Base-by-base conservation (phyloP, 2,888 invertebrate species). In the Diloba caeruleocephala region DNA sequence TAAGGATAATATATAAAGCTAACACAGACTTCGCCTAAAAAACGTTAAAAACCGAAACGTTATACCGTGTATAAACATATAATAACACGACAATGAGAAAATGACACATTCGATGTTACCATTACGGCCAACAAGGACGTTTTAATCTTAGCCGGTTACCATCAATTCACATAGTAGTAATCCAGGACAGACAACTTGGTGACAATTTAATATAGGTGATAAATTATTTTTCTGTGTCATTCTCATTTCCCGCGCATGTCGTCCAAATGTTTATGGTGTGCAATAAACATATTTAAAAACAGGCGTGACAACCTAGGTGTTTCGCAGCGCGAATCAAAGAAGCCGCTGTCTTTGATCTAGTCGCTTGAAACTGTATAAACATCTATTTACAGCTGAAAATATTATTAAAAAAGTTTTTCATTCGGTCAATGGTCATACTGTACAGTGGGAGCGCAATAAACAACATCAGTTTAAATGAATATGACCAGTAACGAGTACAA, bases 301-400 rank as follows among this genome's bases (percentile, higher is more conserved):
- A 78, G n/a, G 75, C 74, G 78, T 79, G 86, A 81, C 84, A 86
- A 81, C 79, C 83, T 82, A 77, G 80, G 71, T 76, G 81, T 74
- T 81, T 78, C 73, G 63, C 59, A 63, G 58, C 50, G 59, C 70
- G 84, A 84, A 85, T 92, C 90, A 92, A 90, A 91, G 86, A 53
- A 68, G 71, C 78, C 85, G 83, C 68, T 70, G 64, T 71, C 87
- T 90, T 90, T 90, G 87, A 91, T 85, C 83, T 86, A 76, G 76
- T 81, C 84, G 84, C 66, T 78, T 78, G 76, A 83, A 82, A 78
- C 71, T 74, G 71, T 76, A 73, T 50, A 46, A 49, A 48, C 39
- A 67, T 53, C 65, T 78, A 79, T 77, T 69, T 56, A 56, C 57
- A 51, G 49, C 62, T 69, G 66, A 62, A 66, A 58, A 65, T 71